Evolutionary conservation across 2,113 vertebrate genomes (phyloP), one percentile per base, ranked within the genome.

Genomic region (Notarius lentiginosus): DNA sequence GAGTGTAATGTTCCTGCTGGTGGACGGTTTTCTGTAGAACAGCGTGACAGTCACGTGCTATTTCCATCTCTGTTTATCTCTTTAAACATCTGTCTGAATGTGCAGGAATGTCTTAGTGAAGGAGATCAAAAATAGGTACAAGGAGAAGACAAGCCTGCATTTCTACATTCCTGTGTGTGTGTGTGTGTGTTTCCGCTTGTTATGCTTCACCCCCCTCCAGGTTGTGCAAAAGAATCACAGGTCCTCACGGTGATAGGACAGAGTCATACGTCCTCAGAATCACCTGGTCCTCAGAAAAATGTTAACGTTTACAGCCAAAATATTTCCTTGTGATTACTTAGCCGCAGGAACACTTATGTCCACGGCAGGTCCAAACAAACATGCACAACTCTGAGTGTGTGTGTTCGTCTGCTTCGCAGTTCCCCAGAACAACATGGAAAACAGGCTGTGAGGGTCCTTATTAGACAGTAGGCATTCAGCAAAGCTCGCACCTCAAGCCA

Each of bases 51-150:
- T 82, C 34, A 65, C 27, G 61, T 82, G 63, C 1, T 30, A 9
- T 20, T 20, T 68, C 58, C 34, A 12, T 63, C 30, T 82, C 81
- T 66, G 22, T 11, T 83, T 83, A 83, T 83, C 82, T 68, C 47
- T 20, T 66, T 68, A 68, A 70, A 47, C 63, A 53, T 83, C 81
- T 83, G 63, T 47, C 61, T 30, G 61, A 30, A 66, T 58, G 53
- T 79, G 24, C 75, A 79, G 49, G 24, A 79, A 56, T 18, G 53
- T 56, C 15, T 79, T 3, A 34, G n/a, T 41, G 8, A 55, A 4
- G 10, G 6, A 72, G 27, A 84, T 10, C 22, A 11, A 18, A 55
- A 83, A 53, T 2, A 77, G 49, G 49, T 53, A 53, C 53, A 17
- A 30, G 75, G 0, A 5, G 12, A 77, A n/a, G 41, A 41, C 68